Evolutionary conservation across 2,113 vertebrate species (phyloP).

Genomic region (Pollachius pollachius): DNA sequence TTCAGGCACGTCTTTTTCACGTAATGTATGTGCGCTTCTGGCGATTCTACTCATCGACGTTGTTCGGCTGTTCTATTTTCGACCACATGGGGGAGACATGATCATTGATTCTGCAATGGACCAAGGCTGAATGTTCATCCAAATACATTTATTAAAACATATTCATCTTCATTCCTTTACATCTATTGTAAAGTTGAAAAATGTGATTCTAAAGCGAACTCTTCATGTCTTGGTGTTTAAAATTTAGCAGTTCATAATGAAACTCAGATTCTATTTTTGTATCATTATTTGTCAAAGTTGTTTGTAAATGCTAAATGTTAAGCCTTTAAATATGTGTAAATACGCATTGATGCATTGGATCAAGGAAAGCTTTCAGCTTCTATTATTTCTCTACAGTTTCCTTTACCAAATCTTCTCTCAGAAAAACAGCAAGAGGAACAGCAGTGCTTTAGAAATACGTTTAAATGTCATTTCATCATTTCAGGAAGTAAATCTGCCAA

Average conservation of each 20-base stretch:
- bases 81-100: conserved; percentile 24
- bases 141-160: background rate
- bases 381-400: background rate
- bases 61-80: conserved; percentile 2
- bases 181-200: no score
- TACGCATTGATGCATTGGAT: no score
- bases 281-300: no score
- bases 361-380: background rate
- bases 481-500: conserved; percentile 22
- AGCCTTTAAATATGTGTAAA: no score
- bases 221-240: no score
- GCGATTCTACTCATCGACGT: background rate
- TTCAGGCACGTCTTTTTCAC: background rate
- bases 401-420: background rate
- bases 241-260: no score
- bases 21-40: no score
- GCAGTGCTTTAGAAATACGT: background rate
- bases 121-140: no score
- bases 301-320: no score
- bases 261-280: no score
- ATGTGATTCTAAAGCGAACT: no score
- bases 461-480: background rate
- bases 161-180: no score
- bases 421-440: background rate
- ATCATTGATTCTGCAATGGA: background rate